phyloP scores from a whole-genome alignment of 2,797 vertebrate genomes.

The Thunnus albacares region DNA sequence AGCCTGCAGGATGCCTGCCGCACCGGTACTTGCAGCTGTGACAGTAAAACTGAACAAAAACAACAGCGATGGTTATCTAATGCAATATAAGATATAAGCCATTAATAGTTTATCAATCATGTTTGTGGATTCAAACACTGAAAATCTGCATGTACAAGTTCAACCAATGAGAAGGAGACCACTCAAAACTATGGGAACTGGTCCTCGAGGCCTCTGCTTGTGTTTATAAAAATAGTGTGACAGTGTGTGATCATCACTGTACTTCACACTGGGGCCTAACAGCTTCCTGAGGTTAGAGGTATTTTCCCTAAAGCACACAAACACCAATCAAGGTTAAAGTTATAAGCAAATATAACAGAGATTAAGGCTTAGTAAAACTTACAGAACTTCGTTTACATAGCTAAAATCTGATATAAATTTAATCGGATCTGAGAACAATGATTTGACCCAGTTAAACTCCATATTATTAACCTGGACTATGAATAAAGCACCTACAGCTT shows the following conservation, averaged over 20 bases:
- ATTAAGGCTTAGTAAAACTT: background rate
- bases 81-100: background rate
- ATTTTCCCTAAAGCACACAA: no score
- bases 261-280: no score
- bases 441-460: slow-evolving; percentile 90
- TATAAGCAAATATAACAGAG: no score
- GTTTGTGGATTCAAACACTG: background rate
- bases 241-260: no score
- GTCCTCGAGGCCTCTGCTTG: background rate
- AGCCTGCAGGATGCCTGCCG: slow-evolving; percentile 90
- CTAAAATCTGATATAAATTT: background rate
- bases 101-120: background rate
- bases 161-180: background rate
- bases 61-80: background rate
- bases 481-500: slow-evolving; percentile 91
- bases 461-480: slow-evolving; percentile 91
- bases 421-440: slow-evolving; percentile 86
- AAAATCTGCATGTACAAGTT: background rate
- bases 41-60: slow-evolving; percentile 68
- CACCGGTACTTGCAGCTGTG: slow-evolving; percentile 88
- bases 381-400: background rate
- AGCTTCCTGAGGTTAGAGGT: no score
- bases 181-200: slow-evolving; percentile 1
- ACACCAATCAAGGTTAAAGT: no score
- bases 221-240: background rate